These are phyloP conservation scores for Tetanocera ferruginea DNA, from an alignment of 2,888 invertebrate species.

Conservation along the genomic window DNA sequence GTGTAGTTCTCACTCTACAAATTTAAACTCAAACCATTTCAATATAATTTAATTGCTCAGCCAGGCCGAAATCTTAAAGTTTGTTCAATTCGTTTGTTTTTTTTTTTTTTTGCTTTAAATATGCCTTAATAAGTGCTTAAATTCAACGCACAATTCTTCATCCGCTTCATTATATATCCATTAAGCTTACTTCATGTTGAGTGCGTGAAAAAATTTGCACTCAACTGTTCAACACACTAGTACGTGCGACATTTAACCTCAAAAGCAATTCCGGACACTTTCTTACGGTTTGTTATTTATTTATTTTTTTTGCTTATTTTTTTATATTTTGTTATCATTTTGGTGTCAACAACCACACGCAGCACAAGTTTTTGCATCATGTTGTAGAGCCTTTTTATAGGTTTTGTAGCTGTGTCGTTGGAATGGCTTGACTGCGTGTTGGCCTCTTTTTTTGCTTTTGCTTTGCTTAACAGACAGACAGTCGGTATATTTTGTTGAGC, in stretches of 20 bases:
- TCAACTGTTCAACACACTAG: slow-evolving; percentile 9
- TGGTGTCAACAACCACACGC: neutral
- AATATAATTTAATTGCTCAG: neutral
- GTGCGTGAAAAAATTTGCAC: neutral
- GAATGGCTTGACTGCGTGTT: neutral
- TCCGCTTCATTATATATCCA: neutral
- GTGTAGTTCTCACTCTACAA: too few species aligned
- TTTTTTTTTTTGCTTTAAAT: neutral
- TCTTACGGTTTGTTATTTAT: neutral
- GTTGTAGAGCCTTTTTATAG: neutral
- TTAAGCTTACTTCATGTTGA: neutral
- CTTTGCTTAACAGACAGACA: too few species aligned
- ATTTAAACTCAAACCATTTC: too few species aligned
- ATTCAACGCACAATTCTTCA: neutral
- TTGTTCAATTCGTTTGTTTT: too few species aligned
- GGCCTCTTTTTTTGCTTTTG: neutral
- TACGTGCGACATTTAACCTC: slow-evolving; percentile 25
- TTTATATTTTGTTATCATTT: neutral
- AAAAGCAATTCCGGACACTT: neutral
- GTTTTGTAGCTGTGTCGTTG: neutral
- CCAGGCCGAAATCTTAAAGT: neutral
- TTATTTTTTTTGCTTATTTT: neutral
- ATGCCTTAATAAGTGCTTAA: neutral
- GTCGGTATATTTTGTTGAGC: neutral
- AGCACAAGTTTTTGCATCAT: neutral